phyloP scores from a whole-genome alignment of 92 coral and sea anemone genomes.

The Parazoanthus atlanticus region DNA sequence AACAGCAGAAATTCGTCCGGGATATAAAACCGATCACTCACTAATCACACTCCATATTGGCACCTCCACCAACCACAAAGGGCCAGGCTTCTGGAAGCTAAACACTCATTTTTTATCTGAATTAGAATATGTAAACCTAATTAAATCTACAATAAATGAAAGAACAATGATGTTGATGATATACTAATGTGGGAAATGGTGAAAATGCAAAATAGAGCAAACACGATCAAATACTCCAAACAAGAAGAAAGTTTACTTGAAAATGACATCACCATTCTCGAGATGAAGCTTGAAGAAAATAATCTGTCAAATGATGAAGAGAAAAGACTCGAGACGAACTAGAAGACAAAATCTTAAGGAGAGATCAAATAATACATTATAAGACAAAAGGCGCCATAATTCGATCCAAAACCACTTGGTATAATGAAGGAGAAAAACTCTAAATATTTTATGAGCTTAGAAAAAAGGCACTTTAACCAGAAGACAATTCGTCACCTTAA shows the following conservation, averaged over 20 bases:
- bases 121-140: not conserved
- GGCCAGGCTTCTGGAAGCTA: not conserved
- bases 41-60: not conserved
- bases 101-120: conserved; percentile 4
- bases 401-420: too few species aligned
- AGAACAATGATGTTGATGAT: too few species aligned
- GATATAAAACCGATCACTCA: not conserved
- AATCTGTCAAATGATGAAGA: not conserved
- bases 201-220: not conserved
- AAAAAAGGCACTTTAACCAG: not conserved
- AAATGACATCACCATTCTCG: not conserved
- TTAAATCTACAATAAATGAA: too few species aligned
- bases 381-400: not conserved
- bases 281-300: too few species aligned
- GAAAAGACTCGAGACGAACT: not conserved
- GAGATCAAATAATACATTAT: not conserved
- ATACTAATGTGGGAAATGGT: not conserved
- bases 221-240: not conserved
- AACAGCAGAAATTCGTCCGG: not conserved
- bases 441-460: too few species aligned
- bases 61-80: not conserved
- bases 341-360: not conserved
- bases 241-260: conserved; percentile 7
- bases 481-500: not conserved
- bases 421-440: too few species aligned